Base-by-base conservation (phyloP, 2,888 invertebrate genomes). In the Sarcophaga caerulescens region DNA sequence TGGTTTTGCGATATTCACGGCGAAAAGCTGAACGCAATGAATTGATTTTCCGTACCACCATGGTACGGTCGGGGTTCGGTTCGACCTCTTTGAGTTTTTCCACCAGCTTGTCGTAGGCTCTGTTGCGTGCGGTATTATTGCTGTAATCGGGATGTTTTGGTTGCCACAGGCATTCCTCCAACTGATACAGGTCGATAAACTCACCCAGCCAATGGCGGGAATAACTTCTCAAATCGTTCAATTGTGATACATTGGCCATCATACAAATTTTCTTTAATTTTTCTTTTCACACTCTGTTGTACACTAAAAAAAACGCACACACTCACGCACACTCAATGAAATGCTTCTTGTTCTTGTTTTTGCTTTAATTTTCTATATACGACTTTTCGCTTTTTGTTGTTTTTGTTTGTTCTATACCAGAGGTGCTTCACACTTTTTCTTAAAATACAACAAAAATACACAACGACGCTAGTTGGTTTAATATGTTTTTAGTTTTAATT, bases 31-130 rank as follows among this genome's bases (percentile, higher is more conserved):
- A 93, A 17, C 93, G 90, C 12, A 93, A 85, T 0, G 93, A 93
- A 80, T 93, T 93, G 19, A 93, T 93, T 88, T 93, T 93, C 3
- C 93, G 88, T n/a, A 93, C 92, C 5, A 93, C 93, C 92, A 93
- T 93, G 17, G 92, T 90, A 35, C 93, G 90, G 85, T 93, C 93
- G 10, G 93, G 92, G 89, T 91, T 90, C 14, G 92, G 92, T 88
- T 93, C 93, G 74, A 93, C 93, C 85, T 93, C 93, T 81, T 92
- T 93, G 0, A 93, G 84, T 77, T 93, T 93, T 83, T 92, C 92
- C 1, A 92, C 92, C 5, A 93, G 87, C 79, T 92, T 92, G 83
- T 93, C 93, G 85, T 93, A 93, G 11, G 93, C 91, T 81, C 90
- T 91, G 87, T 93, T 93, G 35, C 93, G 90, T 68, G 91, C 89